Evolutionary conservation across 2,797 vertebrate species (phyloP).

Genomic region (Clarias platycephalus): DNA sequence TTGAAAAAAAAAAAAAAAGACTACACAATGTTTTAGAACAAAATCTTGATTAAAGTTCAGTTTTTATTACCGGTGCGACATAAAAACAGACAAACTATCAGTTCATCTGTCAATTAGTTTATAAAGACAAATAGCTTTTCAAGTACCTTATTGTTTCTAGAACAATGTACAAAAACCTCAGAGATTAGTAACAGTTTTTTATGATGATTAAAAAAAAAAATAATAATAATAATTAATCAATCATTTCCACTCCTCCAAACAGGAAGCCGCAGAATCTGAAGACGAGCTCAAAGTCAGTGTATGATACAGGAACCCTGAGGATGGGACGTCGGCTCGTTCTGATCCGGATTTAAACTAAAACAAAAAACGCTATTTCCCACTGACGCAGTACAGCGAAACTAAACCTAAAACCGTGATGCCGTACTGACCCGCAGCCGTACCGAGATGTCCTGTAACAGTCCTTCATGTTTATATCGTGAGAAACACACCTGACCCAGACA

Average conservation of each 20-base stretch:
- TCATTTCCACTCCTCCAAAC: neutral
- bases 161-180: conserved; percentile 10
- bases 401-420: neutral
- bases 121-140: neutral
- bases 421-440: conserved; percentile 5
- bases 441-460: conserved; percentile 8
- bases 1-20: neutral
- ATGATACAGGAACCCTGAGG: conserved; percentile 45
- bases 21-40: neutral
- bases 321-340: neutral
- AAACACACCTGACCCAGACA: neutral
- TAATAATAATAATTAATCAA: no score
- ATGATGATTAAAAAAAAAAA: neutral
- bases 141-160: conserved; percentile 24
- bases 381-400: neutral
- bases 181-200: neutral
- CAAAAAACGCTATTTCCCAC: neutral
- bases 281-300: conserved; percentile 33
- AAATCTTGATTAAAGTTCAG: neutral
- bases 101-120: neutral
- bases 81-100: conserved; percentile 19
- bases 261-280: neutral
- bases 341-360: neutral
- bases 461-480: conserved; percentile 28
- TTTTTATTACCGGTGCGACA: neutral